Evolutionary conservation across 2,797 vertebrate species (phyloP).

Genomic region (Spondyliosoma cantharus): DNA sequence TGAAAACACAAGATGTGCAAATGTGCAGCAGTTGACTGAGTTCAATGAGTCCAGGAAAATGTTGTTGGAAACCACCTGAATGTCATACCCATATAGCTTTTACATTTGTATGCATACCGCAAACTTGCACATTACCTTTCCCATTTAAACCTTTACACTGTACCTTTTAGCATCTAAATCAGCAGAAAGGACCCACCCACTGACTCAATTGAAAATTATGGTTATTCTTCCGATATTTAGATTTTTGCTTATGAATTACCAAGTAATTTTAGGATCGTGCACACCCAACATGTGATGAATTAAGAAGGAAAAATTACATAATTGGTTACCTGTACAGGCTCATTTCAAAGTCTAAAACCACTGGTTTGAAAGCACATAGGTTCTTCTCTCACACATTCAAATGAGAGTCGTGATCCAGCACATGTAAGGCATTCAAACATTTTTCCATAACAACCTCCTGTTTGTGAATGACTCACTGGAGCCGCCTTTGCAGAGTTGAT

Average conservation of each 20-base stretch:
- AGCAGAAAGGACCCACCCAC: not conserved
- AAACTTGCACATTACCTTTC: not conserved
- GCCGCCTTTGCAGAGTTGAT: constrained; percentile 6
- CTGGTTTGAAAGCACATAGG: not conserved
- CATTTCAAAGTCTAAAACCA: not conserved
- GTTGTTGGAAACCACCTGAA: not conserved
- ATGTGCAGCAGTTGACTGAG: constrained; percentile 1
- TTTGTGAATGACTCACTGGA: not conserved
- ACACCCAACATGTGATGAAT: not conserved
- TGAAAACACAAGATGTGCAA: constrained; percentile 47
- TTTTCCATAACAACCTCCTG: not conserved
- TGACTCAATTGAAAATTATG: not conserved
- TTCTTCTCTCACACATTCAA: not conserved
- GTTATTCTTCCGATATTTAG: not conserved
- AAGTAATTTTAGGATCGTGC: not conserved
- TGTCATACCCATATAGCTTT: not conserved
- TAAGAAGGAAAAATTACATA: not conserved
- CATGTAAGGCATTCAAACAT: not conserved
- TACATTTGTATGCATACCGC: no score
- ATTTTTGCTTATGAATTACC: not conserved
- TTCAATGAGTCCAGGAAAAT: not conserved
- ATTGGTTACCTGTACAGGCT: not conserved
- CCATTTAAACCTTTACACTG: no score
- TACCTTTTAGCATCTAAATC: not conserved
- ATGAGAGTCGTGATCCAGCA: not conserved